These are phyloP conservation scores for Rallus crepitans DNA, from an alignment of 2,797 vertebrate species.

Conservation along the genomic window DNA sequence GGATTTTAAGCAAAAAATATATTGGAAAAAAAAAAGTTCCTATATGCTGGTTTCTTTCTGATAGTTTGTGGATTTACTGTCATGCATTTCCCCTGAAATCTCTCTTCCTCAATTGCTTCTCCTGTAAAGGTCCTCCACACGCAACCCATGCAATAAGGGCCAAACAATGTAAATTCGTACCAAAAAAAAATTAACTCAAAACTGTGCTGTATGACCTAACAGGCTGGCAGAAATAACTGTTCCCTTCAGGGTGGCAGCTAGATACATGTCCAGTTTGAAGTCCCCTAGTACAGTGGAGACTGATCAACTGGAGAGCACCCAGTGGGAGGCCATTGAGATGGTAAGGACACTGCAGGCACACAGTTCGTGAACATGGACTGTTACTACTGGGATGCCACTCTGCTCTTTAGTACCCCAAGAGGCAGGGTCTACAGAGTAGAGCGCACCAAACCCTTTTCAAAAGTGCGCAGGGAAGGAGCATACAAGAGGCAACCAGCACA, in stretches of 20 bases:
- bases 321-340: background rate
- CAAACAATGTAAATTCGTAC: background rate
- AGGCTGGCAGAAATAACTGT: background rate
- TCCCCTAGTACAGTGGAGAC: accelerated
- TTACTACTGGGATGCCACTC: background rate
- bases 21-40: background rate
- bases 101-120: background rate
- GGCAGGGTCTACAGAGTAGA: background rate
- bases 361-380: background rate
- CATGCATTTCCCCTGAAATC: background rate
- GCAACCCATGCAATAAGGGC: background rate
- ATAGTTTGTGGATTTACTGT: background rate
- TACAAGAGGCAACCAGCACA: background rate
- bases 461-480: background rate
- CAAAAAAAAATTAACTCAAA: background rate
- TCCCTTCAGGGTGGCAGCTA: background rate
- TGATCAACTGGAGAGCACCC: background rate
- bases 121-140: accelerated
- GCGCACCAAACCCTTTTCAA: background rate
- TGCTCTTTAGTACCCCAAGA: background rate
- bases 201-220: too few species aligned
- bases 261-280: accelerated
- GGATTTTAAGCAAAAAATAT: background rate
- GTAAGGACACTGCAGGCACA: background rate
- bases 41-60: background rate